Conservation (phyloP, 2,888 invertebrate genomes). For the Byasa hedistus region DNA sequence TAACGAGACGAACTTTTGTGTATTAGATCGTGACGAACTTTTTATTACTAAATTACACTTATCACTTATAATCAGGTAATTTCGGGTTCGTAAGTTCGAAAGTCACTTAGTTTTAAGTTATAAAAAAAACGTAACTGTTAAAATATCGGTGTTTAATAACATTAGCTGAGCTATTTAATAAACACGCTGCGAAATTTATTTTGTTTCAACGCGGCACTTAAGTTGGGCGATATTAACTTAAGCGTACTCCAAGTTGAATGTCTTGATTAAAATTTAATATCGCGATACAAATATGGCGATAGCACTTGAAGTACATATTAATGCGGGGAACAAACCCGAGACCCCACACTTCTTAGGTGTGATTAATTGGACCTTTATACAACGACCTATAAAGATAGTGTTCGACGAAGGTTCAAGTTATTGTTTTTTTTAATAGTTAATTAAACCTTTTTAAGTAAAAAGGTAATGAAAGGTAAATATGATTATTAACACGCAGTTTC, state of each 20-base stretch:
- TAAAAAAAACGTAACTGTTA: too few species aligned
- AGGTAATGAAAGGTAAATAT: too few species aligned
- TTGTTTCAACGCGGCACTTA: conserved; percentile 1
- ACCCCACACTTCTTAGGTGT: conserved; percentile 17
- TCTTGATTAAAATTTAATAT: conserved; percentile 23
- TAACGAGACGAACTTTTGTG: too few species aligned
- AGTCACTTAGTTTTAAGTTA: too few species aligned
- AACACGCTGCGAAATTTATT: too few species aligned
- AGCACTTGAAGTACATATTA: conserved; percentile 14
- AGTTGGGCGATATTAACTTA: background rate
- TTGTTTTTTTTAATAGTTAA: background rate
- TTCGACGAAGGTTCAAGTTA: conserved; percentile 9
- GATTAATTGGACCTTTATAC: conserved; percentile 20
- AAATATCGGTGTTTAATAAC: too few species aligned
- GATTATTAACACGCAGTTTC: too few species aligned
- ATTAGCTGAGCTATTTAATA: too few species aligned
- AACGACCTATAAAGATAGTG: conserved; percentile 21
- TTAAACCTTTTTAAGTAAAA: background rate
- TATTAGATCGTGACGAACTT: too few species aligned
- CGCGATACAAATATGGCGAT: conserved; percentile 7
- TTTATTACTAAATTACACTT: too few species aligned
- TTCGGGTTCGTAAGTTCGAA: too few species aligned
- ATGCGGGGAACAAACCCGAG: conserved; percentile 6
- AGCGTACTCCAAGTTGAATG: conserved; percentile 3
- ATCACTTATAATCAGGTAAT: too few species aligned